phyloP scores from a whole-genome alignment of 2,888 invertebrate species.

The Drosophila paracracens region DNA sequence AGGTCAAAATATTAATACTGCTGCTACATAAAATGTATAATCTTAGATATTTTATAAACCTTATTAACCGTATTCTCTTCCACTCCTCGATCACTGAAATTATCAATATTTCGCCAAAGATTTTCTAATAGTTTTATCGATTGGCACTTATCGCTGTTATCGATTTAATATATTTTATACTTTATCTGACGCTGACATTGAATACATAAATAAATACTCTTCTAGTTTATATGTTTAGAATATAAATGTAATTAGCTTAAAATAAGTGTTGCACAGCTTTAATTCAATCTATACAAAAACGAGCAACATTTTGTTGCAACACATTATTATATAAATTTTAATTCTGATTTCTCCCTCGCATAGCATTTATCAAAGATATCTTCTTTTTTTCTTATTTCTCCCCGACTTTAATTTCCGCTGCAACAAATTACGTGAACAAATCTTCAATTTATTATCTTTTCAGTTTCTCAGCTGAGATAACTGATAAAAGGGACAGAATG shows the following conservation, averaged over 20 bases:
- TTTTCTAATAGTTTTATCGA: neutral
- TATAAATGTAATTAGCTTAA: neutral
- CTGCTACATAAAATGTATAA: neutral
- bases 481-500: neutral
- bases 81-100: neutral
- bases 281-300: neutral
- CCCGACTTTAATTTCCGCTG: constrained; percentile 45
- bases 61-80: neutral
- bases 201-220: neutral
- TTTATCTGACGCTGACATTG: neutral
- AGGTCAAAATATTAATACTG: neutral
- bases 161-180: neutral
- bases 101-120: neutral
- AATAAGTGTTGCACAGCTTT: too few relatives aligned
- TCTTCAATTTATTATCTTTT: constrained; percentile 55
- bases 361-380: constrained; percentile 39
- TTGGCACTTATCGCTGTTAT: neutral
- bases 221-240: neutral
- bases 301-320: neutral
- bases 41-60: neutral
- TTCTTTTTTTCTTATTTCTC: constrained; percentile 13
- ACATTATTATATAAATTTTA: neutral
- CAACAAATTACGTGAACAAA: constrained; percentile 43
- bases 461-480: constrained; percentile 6
- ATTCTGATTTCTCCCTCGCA: constrained; percentile 12